Percentiles rank a stretch among this genome's conserved stretches.
phyloP scores from a whole-genome alignment of 2,797 vertebrate species.

The Clarias pachynema region DNA sequence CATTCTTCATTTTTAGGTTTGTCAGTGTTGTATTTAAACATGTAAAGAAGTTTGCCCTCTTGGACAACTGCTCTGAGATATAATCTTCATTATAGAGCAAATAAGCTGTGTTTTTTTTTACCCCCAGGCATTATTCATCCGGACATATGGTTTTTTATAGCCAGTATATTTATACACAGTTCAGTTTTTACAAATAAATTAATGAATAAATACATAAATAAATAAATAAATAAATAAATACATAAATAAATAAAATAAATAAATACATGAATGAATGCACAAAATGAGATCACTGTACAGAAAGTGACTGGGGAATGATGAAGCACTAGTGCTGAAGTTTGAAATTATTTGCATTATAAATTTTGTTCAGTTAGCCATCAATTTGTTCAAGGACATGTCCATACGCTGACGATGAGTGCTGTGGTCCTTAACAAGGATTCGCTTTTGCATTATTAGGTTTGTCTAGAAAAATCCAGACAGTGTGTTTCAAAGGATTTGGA shows the following conservation, averaged over 20 bases:
- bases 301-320: conserved; percentile 34
- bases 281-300: conserved; percentile 55
- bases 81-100: conserved; percentile 49
- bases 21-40: conserved; percentile 57
- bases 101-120: conserved; percentile 5
- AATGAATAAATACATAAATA: conserved; percentile 43
- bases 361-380: conserved; percentile 29
- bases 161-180: conserved; percentile 54
- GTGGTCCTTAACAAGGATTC: conserved; percentile 68
- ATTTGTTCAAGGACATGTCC: conserved; percentile 33
- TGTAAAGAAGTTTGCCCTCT: conserved; percentile 47
- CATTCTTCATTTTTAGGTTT: conserved; percentile 56
- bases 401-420: conserved; percentile 42
- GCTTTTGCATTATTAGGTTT: conserved; percentile 69
- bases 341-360: conserved; percentile 12
- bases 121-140: conserved; percentile 25
- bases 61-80: conserved; percentile 51
- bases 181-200: conserved; percentile 42
- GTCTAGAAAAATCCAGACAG: conserved; percentile 37
- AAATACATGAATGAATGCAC: conserved; percentile 44
- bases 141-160: conserved; percentile 40
- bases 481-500: conserved; percentile 21
- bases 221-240: conserved; percentile 40
- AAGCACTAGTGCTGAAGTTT: conserved; percentile 40
- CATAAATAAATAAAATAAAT: conserved; percentile 44